Evolutionary conservation across 2,113 vertebrate genomes (phyloP), one percentile per base, ranked within the genome.

Genomic region (Chelonoidis abingdonii): DNA sequence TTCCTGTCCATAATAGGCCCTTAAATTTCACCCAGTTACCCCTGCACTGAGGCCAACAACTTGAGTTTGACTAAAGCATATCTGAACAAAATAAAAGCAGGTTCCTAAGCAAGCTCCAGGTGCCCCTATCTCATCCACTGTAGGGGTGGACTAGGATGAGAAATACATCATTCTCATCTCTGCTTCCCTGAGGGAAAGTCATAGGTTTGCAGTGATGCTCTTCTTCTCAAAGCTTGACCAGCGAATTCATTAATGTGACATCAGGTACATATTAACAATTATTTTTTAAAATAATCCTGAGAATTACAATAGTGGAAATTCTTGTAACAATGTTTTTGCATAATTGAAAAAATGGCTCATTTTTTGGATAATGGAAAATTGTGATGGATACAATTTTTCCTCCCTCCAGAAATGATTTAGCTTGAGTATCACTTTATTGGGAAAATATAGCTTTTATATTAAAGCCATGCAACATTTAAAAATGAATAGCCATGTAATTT

Each of bases 101-200:
- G 17, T 17, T 69, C 65, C 24, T 41, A 76, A 76, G 22, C 72
- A 76, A 76, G 41, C 22, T 76, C 24, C 12, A 16, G 25, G 41
- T 44, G 75, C 75, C 12, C 12, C 41, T 78, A 16, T 78, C 38
- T 91, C 4, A 2, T 80, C 59, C 80, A 87, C 1, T 10, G 57
- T 81, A 91, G 75, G 81, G 5, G 80, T 92, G 83, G 80, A 95
- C 16, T 79, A 0, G 0, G 59, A 50, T 31, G 3, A 92, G 91
- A 97, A 94, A 91, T 54, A n/a, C 13, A 90, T 76, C 92, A 93
- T 95, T 93, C 96, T 93, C 85, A 52, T 1, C 24, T 13, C 27
- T 52, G 27, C 87, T 95, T 93, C 31, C 82, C 57, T 81, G 49
- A 93, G 19, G 7, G 82, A 86, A 41, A 90, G 54, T 89, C 79